phyloP scores from a whole-genome alignment of 2,797 vertebrate species.

The Muraenolepis orangiensis region DNA sequence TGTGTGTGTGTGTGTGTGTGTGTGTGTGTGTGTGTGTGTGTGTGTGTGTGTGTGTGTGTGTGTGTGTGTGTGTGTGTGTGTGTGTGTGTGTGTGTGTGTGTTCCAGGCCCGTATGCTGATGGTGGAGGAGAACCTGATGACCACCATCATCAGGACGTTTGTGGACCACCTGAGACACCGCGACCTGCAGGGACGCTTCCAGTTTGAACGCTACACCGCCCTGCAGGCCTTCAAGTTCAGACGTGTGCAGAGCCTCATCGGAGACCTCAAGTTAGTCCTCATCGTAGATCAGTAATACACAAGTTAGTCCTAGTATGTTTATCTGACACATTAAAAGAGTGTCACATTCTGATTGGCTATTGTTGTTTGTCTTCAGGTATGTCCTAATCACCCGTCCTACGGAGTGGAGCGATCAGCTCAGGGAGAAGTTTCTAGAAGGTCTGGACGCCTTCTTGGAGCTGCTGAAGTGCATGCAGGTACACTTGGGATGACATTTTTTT shows the following conservation, averaged over 20 bases:
- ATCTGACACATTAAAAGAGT: too few relatives aligned
- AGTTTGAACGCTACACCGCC: slow-evolving; percentile 94
- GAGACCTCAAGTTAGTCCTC: slow-evolving; percentile 68
- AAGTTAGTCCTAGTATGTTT: too few relatives aligned
- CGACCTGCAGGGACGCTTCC: slow-evolving; percentile 91
- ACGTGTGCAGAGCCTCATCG: slow-evolving; percentile 92
- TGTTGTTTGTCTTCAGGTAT: slow-evolving; percentile 73
- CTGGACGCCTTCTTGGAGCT: slow-evolving; percentile 91
- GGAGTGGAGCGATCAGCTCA: slow-evolving; percentile 86
- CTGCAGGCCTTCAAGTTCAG: slow-evolving; percentile 95
- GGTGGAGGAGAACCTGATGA: slow-evolving; percentile 92
- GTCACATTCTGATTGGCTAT: background rate
- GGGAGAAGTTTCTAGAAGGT: slow-evolving; percentile 90
- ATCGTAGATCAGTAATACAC: too few relatives aligned
- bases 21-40: slow-evolving; percentile 6
- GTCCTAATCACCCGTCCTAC: slow-evolving; percentile 89
- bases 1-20: slow-evolving; percentile 2
- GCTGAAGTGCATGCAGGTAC: slow-evolving; percentile 96
- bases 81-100: slow-evolving; percentile 5
- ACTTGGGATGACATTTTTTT: background rate
- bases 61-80: background rate
- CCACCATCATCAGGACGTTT: slow-evolving; percentile 92
- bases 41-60: slow-evolving; percentile 4
- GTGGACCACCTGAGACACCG: slow-evolving; percentile 90
- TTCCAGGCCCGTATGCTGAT: slow-evolving; percentile 92